Conservation (phyloP, 2,797 vertebrate genomes). For the Onychomys torridus region DNA sequence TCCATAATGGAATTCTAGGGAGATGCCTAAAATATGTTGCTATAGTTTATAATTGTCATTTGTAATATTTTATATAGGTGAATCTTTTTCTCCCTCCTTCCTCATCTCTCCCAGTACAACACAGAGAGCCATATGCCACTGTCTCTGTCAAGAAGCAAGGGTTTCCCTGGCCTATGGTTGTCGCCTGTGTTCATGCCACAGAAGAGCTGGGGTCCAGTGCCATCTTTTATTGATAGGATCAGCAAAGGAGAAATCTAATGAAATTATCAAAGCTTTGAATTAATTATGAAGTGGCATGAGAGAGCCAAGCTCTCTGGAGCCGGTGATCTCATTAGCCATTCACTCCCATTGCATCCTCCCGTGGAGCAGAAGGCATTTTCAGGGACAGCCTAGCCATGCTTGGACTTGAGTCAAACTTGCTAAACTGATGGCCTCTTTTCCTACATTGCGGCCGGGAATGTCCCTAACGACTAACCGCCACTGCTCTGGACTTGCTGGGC, state of each 20-base stretch:
- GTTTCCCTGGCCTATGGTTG: constrained; percentile 83
- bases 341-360: constrained; percentile 95
- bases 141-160: constrained; percentile 86
- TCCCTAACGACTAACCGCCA: constrained; percentile 86
- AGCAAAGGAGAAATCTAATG: constrained; percentile 94
- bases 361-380: constrained; percentile 92
- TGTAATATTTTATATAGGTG: constrained; percentile 93
- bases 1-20: constrained; percentile 83
- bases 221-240: constrained; percentile 99
- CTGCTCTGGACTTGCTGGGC: constrained; percentile 69
- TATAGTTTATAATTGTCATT: constrained; percentile 87
- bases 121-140: constrained; percentile 91
- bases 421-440: constrained; percentile 81
- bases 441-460: constrained; percentile 79
- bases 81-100: constrained; percentile 72
- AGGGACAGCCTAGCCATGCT: constrained; percentile 89
- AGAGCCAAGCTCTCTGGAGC: constrained; percentile 96
- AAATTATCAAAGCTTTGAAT: constrained; percentile 99
- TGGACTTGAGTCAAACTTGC: constrained; percentile 94
- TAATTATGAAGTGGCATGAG: constrained; percentile 99
- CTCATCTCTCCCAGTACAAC: constrained; percentile 85
- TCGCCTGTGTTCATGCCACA: constrained; percentile 83
- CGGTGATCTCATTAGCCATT: constrained; percentile 95
- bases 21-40: constrained; percentile 85
- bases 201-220: constrained; percentile 92